Base-by-base conservation (phyloP, 92 coral and sea anemone species). In the Epizoanthus rinbou region DNA sequence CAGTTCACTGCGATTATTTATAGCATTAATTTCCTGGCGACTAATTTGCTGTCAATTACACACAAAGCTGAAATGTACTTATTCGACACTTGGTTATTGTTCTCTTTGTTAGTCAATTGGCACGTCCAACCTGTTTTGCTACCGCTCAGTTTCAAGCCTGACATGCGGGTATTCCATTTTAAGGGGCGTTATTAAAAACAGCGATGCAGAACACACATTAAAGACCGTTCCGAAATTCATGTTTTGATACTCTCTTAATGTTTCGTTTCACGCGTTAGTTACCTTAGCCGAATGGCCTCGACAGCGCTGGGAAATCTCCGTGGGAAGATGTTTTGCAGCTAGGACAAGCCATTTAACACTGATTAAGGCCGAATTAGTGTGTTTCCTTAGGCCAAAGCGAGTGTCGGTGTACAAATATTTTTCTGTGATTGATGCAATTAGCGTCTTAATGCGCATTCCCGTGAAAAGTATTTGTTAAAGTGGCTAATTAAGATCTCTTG, bases 401-500 rank as follows among this genome's bases (percentile, higher is more conserved):
- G 82, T 39, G 71, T 60, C 71, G 70, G 56, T 22, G 71, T 60
- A 69, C 70, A 78, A 78, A 78, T 78, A 78, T 78, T 78, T 78
- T 78, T 53, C 41, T 63, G 57, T 78, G 70, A 78, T 78, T 78
- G 82, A 78, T 78, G 54, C 82, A 78, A 78, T 78, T 78, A 78
- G 28, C 82, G 60, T 79, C 25, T 81, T 89, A 81, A 85, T 89
- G 85, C 84, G 54, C 68, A 74, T 89, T 69, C 64, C 89, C 80
- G 75, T 62, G 83, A 85, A 75, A 74, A 60, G 80, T 86, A 73
- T 89, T 86, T 82, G 80, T 64, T 85, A 74, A 86, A 89, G 87
- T 69, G 80, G 86, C 87, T 82, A 89, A 89, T 89, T 89, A 89
- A 86, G 73, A 76, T 86, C 70, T 73, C 75, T 47, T 83, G 82